Conservation (phyloP, 2,797 vertebrate genomes). For the Crossoptilon crossoptilon region DNA sequence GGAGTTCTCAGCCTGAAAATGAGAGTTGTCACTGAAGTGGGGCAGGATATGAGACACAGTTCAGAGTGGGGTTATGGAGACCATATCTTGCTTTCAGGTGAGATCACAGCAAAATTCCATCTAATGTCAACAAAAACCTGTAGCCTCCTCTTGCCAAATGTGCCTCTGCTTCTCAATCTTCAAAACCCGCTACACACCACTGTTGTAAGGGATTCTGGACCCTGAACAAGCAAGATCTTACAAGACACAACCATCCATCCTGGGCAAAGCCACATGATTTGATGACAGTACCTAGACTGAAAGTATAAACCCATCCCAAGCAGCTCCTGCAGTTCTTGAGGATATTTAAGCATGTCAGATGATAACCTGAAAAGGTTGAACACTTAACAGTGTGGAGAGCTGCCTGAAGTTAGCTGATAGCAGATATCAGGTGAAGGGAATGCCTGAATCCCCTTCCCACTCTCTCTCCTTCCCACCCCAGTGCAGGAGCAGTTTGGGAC, state of each 20-base stretch:
- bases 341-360: not conserved
- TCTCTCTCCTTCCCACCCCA: not conserved
- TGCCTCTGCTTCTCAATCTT: not conserved
- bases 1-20: not conserved
- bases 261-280: fast-evolving
- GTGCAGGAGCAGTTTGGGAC: not conserved
- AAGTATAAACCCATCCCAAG: not conserved
- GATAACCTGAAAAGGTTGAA: not conserved
- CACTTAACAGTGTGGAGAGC: not conserved
- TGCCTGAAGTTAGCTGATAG: not conserved
- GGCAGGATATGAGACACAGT: not conserved
- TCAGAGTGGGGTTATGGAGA: not conserved
- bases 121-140: not conserved
- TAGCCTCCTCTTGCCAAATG: not conserved
- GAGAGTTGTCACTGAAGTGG: not conserved
- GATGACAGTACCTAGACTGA: not conserved
- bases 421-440: not conserved
- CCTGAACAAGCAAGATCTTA: not conserved
- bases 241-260: not conserved
- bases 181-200: not conserved
- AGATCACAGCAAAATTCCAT: not conserved
- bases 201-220: not conserved
- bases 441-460: fast-evolving
- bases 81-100: fast-evolving
- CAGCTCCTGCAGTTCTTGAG: not conserved